Base-by-base conservation (phyloP, 2,888 invertebrate genomes). In the Drosophila antonietae region DNA sequence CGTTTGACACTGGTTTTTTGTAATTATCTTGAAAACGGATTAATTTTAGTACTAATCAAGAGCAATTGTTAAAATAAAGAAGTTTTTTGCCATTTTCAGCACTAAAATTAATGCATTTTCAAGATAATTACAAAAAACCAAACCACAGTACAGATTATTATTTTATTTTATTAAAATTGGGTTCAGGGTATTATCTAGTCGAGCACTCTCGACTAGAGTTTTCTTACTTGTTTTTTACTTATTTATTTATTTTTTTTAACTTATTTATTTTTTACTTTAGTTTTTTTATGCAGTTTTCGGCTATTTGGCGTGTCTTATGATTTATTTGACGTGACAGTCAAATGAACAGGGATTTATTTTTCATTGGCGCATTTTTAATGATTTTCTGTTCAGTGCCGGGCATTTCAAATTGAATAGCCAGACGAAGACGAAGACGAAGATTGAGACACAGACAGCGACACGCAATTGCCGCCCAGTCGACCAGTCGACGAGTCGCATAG, bases 241-340 rank as follows among this genome's bases (percentile, higher is more conserved):
- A 1, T 3, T 55, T 55, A 33, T n/a, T n/a, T 41, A 44, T 49
- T 63, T 4, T 28, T 28, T 28, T 28, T 28, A 14, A 49, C 51
- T 44, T 33, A n/a, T n/a, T n/a, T n/a, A 28, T 28, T 28, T 28
- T 28, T 28, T n/a, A 49, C 51, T 44, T 33, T 3, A n/a, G 37
- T 37, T 18, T 18, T 18, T 20, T 44, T 44, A 2, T 12, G 12
- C 15, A 39, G 56, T 58, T 61, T 82, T 82, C 18, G 83, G 71
- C 53, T 63, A 72, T 89, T 89, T 78, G 81, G 79, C 83, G 89
- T 83, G 83, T 87, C 82, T 64, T 89, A 89, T 83, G 83, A 83
- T 83, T 83, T 83, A 83, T 83, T 88, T 89, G 85, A 89, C 89
- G 81, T 81, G 89, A 89, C 89, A 83, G 88, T 79, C 89, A 87